phyloP scores from a whole-genome alignment of 2,113 vertebrate species.

The Hassar affinis region DNA sequence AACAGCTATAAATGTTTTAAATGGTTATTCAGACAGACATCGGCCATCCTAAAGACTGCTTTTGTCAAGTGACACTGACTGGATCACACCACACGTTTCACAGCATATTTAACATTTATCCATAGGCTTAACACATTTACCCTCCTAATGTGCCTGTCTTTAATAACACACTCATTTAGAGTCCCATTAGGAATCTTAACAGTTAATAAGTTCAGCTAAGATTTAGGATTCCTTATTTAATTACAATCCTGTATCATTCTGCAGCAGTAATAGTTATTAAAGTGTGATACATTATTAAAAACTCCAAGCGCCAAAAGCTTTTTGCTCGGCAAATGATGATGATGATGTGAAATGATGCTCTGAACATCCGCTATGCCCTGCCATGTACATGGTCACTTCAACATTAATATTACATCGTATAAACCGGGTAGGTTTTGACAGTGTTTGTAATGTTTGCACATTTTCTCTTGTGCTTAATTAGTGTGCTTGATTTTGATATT shows the following conservation, averaged over 20 bases:
- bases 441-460: not conserved
- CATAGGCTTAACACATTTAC: not conserved
- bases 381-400: not conserved
- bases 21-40: not conserved
- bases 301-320: not conserved
- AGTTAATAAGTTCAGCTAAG: not conserved
- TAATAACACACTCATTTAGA: not conserved
- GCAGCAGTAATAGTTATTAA: not conserved
- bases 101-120: not conserved
- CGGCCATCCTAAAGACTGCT: not conserved
- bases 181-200: not conserved
- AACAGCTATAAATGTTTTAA: not conserved
- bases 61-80: not conserved
- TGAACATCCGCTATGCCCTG: not conserved
- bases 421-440: not conserved
- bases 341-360: not conserved
- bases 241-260: not conserved
- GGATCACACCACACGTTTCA: not conserved
- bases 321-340: not conserved
- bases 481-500: not conserved
- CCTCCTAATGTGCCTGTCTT: not conserved
- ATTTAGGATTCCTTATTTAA: not conserved
- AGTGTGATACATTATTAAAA: not conserved
- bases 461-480: not conserved
- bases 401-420: not conserved